Evolutionary conservation across 2,888 invertebrate genomes (phyloP).

Genomic region (Campaea margaritaria): DNA sequence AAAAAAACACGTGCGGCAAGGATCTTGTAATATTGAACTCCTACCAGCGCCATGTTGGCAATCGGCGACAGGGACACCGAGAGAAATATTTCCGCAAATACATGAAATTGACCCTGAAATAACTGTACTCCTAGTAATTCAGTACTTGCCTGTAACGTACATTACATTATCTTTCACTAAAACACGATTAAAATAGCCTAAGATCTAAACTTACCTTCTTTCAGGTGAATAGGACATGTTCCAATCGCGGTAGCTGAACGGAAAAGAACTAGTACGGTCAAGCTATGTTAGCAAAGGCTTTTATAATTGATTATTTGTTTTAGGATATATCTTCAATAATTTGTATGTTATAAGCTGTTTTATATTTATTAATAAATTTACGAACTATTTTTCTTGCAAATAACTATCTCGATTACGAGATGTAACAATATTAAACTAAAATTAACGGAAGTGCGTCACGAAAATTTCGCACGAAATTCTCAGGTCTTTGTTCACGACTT

Average conservation of each 20-base stretch:
- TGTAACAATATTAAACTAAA: conserved; percentile 60
- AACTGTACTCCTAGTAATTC: conserved; percentile 24
- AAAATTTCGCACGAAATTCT: conserved; percentile 42
- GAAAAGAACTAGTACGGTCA: conserved; percentile 88
- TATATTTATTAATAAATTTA: conserved; percentile 64
- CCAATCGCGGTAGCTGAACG: conserved; percentile 91
- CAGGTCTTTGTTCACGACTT: conserved; percentile 16
- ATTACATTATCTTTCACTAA: conserved; percentile 49
- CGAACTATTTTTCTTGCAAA: conserved; percentile 42
- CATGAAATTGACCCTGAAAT: conserved; percentile 38
- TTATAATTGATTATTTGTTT: conserved; percentile 56
- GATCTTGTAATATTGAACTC: conserved; percentile 69
- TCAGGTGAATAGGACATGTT: conserved; percentile 93
- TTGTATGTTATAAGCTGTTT: conserved; percentile 45
- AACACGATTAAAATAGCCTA: conserved; percentile 55
- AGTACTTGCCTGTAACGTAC: conserved; percentile 25
- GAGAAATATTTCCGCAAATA: conserved; percentile 54
- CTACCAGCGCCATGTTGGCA: conserved; percentile 85
- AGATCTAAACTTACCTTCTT: conserved; percentile 89
- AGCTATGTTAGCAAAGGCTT: conserved; percentile 81
- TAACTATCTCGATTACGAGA: conserved; percentile 47
- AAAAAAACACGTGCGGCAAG: conserved; percentile 77
- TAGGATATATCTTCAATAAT: conserved; percentile 26
- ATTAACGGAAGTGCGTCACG: conserved; percentile 72
- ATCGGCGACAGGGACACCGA: conserved; percentile 74